phyloP scores from a whole-genome alignment of 2,888 invertebrate genomes.

The Orthosia gracilis region DNA sequence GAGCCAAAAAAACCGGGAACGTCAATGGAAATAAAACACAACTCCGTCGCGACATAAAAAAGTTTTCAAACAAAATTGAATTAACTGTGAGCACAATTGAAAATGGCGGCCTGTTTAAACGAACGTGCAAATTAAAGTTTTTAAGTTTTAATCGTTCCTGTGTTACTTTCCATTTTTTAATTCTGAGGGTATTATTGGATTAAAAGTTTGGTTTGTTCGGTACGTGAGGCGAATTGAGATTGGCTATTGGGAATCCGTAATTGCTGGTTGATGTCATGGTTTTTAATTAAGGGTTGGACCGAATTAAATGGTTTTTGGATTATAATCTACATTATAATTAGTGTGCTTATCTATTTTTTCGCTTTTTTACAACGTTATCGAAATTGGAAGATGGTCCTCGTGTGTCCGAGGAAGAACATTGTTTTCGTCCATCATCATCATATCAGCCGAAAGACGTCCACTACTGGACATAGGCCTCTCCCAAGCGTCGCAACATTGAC shows the following conservation, averaged over 20 bases:
- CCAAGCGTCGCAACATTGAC: too few relatives aligned
- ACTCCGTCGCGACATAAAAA: constrained; percentile 60
- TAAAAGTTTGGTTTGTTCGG: constrained; percentile 54
- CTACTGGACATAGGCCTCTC: too few relatives aligned
- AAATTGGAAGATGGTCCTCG: not conserved
- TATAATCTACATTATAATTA: constrained; percentile 10
- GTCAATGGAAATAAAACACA: constrained; percentile 53
- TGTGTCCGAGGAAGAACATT: too few relatives aligned
- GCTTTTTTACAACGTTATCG: not conserved
- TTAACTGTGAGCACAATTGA: constrained; percentile 70
- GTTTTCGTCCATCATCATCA: too few relatives aligned
- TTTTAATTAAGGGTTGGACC: constrained; percentile 37
- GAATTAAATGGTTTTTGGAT: constrained; percentile 10
- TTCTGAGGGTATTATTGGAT: constrained; percentile 58
- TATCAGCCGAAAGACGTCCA: too few relatives aligned
- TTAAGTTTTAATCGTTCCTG: constrained; percentile 60
- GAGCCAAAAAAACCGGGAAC: constrained; percentile 12
- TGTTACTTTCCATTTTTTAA: constrained; percentile 55
- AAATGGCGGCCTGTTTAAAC: constrained; percentile 60
- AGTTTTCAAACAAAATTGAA: constrained; percentile 70
- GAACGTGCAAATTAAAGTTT: constrained; percentile 57
- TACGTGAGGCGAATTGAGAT: constrained; percentile 41
- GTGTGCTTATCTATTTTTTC: not conserved
- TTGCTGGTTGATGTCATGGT: constrained; percentile 34
- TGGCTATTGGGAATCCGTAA: constrained; percentile 33